phyloP scores from a whole-genome alignment of 1,140 invertebrate genomes.

The Lordiphosa mommai region DNA sequence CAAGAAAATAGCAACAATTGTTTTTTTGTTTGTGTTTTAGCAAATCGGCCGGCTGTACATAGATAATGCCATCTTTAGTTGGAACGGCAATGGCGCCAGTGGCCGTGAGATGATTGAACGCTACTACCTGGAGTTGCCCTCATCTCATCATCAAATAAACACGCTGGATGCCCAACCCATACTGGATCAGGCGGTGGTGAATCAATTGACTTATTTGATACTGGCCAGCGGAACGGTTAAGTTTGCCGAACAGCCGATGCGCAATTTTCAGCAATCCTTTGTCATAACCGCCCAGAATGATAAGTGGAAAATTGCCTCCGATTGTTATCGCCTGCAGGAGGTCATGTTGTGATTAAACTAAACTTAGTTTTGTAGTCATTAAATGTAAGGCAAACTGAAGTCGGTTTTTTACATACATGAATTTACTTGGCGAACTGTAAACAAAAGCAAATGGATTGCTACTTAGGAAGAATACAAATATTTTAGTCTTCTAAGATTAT shows the following conservation, averaged over 20 bases:
- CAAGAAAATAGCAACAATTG: conserved; percentile 1
- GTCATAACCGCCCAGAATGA: conserved; percentile 89
- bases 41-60: conserved; percentile 88
- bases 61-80: conserved; percentile 88
- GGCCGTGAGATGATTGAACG: conserved; percentile 89
- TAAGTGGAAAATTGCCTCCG: conserved; percentile 94
- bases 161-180: conserved; percentile 90
- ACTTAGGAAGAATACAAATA: too few relatives aligned
- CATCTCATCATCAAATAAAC: conserved; percentile 85
- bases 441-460: too few relatives aligned
- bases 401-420: too few relatives aligned
- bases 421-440: too few relatives aligned
- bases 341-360: conserved; percentile 14
- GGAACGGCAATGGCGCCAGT: conserved; percentile 90
- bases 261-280: conserved; percentile 90
- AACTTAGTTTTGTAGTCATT: too few relatives aligned
- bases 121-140: conserved; percentile 87
- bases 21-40: too few relatives aligned
- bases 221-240: conserved; percentile 87
- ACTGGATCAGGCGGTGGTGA: conserved; percentile 84
- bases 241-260: conserved; percentile 82
- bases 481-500: too few relatives aligned
- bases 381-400: too few relatives aligned
- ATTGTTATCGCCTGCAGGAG: conserved; percentile 89
- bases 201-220: conserved; percentile 87